A percentile compares a stretch with the other conserved stretches of the same genome.
These are phyloP conservation scores for Leptinotarsa texana DNA, from an alignment of 1,140 invertebrate species.

Conservation along the genomic window DNA sequence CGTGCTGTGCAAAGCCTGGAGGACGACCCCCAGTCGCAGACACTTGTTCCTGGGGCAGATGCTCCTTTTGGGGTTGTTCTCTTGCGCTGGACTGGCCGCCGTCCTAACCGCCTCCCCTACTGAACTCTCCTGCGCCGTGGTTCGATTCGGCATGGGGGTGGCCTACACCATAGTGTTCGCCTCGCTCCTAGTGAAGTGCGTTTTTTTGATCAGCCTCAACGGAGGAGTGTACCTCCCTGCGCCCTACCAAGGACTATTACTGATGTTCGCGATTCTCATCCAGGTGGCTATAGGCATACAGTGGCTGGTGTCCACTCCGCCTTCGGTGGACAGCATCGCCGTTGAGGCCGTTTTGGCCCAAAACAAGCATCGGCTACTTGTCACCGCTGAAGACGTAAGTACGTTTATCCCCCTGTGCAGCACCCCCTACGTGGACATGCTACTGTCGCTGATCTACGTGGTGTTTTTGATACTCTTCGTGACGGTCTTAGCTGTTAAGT, in stretches of 20 bases:
- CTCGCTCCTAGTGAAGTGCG: constrained; percentile 89
- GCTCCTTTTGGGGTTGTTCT: constrained; percentile 83
- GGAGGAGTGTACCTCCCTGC: constrained; percentile 91
- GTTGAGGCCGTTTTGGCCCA: constrained; percentile 46
- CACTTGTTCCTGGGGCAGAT: constrained; percentile 91
- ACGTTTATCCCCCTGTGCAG: constrained; percentile 61
- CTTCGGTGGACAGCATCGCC: constrained; percentile 61
- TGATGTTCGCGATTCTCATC: constrained; percentile 87
- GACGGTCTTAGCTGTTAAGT: constrained; percentile 79
- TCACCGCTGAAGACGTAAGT: constrained; percentile 55
- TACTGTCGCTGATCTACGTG: constrained; percentile 81
- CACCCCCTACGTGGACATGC: constrained; percentile 68
- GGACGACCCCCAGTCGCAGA: constrained; percentile 79
- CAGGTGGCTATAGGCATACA: constrained; percentile 87
- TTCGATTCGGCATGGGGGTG: constrained; percentile 82
- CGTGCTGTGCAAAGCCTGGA: constrained; percentile 84
- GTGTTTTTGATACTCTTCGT: constrained; percentile 83
- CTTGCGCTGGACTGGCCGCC: constrained; percentile 78
- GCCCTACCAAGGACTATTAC: constrained; percentile 84
- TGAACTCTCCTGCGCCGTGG: constrained; percentile 78
- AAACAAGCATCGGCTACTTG: constrained; percentile 52
- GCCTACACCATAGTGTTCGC: constrained; percentile 89
- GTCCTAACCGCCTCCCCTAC: constrained; percentile 80
- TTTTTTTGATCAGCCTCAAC: constrained; percentile 89
- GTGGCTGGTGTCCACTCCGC: constrained; percentile 79